Evolutionary conservation across 2,113 vertebrate species (phyloP).

Genomic region (Egretta garzetta): DNA sequence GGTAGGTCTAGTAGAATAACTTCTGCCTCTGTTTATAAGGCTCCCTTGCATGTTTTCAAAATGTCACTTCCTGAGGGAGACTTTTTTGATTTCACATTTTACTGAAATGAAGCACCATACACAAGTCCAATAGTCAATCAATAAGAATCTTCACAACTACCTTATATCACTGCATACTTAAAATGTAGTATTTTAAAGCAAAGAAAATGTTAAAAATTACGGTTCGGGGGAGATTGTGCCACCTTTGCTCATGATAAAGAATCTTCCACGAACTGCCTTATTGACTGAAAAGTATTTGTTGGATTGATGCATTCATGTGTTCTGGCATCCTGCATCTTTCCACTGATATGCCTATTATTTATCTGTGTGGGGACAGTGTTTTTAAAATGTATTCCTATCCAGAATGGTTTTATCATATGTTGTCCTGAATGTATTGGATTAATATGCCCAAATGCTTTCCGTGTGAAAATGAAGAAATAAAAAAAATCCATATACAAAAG

Average conservation of each 20-base stretch:
- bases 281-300: neutral
- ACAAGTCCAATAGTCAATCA: neutral
- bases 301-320: neutral
- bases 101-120: neutral
- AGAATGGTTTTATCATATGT: neutral
- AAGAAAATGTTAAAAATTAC: neutral
- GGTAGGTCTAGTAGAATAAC: neutral
- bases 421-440: neutral
- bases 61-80: neutral
- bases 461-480: neutral
- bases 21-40: neutral
- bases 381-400: neutral
- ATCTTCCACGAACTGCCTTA: neutral
- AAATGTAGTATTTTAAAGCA: neutral
- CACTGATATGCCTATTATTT: neutral
- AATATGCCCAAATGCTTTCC: neutral
- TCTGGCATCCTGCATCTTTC: neutral
- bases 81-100: neutral
- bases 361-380: neutral
- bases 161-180: neutral
- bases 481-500: neutral
- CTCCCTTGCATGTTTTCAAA: neutral
- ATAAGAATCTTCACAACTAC: neutral
- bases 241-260: neutral
- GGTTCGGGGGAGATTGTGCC: neutral